phyloP scores from a whole-genome alignment of 2,113 vertebrate genomes.

The Platichthys flesus region DNA sequence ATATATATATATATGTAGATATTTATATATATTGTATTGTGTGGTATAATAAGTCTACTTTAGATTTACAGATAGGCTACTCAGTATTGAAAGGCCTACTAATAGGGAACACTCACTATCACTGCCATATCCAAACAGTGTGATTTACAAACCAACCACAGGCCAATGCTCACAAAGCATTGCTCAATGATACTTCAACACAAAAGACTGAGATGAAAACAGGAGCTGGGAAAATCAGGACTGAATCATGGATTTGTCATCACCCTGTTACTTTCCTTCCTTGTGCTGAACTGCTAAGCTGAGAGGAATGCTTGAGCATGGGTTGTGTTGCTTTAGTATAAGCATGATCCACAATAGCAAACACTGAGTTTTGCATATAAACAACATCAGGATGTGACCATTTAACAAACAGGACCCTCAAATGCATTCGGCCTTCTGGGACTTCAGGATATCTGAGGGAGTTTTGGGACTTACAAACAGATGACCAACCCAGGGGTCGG shows the following conservation, averaged over 20 bases:
- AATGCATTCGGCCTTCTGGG: too few species aligned
- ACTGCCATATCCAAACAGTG: not conserved
- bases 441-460: constrained; percentile 13
- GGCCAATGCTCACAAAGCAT: not conserved
- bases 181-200: not conserved
- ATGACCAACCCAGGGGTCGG: not conserved
- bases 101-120: not conserved
- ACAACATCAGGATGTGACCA: not conserved
- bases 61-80: not conserved
- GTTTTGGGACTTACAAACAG: not conserved
- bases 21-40: too few species aligned
- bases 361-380: not conserved
- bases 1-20: too few species aligned
- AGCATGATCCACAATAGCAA: not conserved
- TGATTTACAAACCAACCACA: not conserved
- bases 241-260: constrained; percentile 56
- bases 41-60: not conserved
- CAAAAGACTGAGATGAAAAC: not conserved
- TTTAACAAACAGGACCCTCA: not conserved
- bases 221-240: constrained; percentile 55
- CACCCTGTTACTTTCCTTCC: not conserved
- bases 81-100: not conserved
- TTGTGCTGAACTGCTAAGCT: not conserved
- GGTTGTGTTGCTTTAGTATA: not conserved
- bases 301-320: not conserved